Evolutionary conservation across 2,888 invertebrate species (phyloP), one percentile per base, ranked within the genome.

Genomic region (Erpobdella octoculata): DNA sequence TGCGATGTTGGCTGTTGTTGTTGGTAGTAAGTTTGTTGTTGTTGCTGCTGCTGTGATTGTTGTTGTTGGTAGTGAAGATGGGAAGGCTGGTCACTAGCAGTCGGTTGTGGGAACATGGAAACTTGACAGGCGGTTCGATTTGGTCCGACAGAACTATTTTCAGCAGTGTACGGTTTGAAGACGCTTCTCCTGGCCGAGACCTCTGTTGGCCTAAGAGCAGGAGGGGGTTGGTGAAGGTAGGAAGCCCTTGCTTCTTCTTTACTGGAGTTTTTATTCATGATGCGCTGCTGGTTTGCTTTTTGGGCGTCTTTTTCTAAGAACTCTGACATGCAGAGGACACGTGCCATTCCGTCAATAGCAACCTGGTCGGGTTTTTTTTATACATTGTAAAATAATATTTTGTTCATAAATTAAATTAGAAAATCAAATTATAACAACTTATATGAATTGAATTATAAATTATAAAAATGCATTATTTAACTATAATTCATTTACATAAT

Each of bases 331-430:
- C 81, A 82, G 71, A 82, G 77, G 12, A 81, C 73, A 15, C 80
- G 75, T 2, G 80, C 81, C 64, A 82, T 76, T 58, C 78, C 77
- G 71, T 81, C 80, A 21, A 81, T 78, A 77, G 81, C 79, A 8
- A 81, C 69, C 82, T 82, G 78, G 15, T 74, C 61, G n/a, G 2
- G 66, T 15, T 48, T 12, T 9, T 28, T 1, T 9, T 5, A 18
- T 5, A 25, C 8, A 53, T 21, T 53, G 53, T 53, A n/a, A n/a
- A n/a, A n/a, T n/a, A n/a, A n/a, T n/a, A n/a, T n/a, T n/a, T n/a
- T n/a, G n/a, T n/a, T n/a, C n/a, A n/a, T n/a, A n/a, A n/a, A n/a
- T n/a, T n/a, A n/a, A n/a, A n/a, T n/a, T n/a, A n/a, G n/a, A n/a
- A n/a, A n/a, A n/a, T n/a, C n/a, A n/a, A n/a, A n/a, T n/a, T n/a